phyloP scores from a whole-genome alignment of 2,888 invertebrate species.

The Xiphydria camelus region DNA sequence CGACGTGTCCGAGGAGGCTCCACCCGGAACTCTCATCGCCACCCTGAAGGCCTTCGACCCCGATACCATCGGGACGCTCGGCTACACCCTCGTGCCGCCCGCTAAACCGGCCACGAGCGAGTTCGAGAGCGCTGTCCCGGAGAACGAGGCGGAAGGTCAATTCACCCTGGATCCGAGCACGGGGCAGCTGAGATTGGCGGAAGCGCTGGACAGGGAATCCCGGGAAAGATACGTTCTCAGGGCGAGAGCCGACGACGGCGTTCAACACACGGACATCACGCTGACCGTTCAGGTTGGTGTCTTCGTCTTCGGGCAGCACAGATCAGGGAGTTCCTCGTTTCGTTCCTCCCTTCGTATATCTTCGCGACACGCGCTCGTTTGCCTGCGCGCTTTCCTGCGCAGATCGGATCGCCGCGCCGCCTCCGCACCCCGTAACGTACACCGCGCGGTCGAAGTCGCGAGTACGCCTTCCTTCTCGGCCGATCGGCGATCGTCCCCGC shows the following conservation, averaged over 20 bases:
- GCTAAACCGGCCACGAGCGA: constrained; percentile 5
- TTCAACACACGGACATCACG: constrained; percentile 80
- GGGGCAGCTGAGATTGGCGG: constrained; percentile 75
- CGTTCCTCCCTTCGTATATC: too few relatives aligned
- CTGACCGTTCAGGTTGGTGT: constrained; percentile 76
- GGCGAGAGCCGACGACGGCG: constrained; percentile 86
- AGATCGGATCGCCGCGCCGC: too few relatives aligned
- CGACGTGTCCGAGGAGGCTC: constrained; percentile 82
- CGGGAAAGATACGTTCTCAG: constrained; percentile 76
- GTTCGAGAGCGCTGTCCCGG: constrained; percentile 13
- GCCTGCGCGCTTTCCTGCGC: too few relatives aligned
- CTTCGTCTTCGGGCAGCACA: too few relatives aligned
- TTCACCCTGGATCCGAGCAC: constrained; percentile 74
- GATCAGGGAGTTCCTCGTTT: too few relatives aligned
- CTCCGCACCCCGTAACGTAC: too few relatives aligned
- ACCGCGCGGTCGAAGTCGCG: too few relatives aligned
- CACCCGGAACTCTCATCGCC: constrained; percentile 78
- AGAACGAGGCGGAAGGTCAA: constrained; percentile 62
- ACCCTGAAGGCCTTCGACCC: constrained; percentile 81
- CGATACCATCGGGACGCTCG: constrained; percentile 78
- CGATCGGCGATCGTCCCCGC: too few relatives aligned
- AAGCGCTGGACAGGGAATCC: constrained; percentile 82
- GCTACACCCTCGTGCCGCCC: constrained; percentile 72
- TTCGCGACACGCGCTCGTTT: too few relatives aligned
- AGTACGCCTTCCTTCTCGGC: too few relatives aligned